phyloP scores from a whole-genome alignment of 2,797 vertebrate species.

The Trematomus bernacchii region DNA sequence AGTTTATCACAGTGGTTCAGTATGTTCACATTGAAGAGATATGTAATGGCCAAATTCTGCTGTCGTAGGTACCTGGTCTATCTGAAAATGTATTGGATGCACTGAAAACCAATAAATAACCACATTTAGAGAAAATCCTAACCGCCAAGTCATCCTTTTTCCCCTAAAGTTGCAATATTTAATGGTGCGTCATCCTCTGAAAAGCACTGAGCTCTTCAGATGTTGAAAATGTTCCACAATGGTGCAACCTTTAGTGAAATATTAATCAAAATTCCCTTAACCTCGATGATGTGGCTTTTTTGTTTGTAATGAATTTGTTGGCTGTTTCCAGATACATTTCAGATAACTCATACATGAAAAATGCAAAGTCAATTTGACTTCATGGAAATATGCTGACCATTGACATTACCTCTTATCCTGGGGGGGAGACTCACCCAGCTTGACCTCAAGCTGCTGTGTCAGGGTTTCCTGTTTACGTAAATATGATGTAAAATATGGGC shows the following conservation, averaged over 20 bases:
- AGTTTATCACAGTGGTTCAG: slow-evolving; percentile 53
- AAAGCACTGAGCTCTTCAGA: not conserved
- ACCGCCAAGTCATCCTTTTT: slow-evolving; percentile 13
- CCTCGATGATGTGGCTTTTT: not conserved
- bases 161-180: not conserved
- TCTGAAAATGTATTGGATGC: slow-evolving; percentile 53
- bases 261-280: not conserved
- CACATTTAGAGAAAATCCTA: slow-evolving; percentile 39
- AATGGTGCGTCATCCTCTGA: slow-evolving; percentile 5
- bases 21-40: slow-evolving; percentile 59
- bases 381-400: slow-evolving; percentile 16
- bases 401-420: not conserved
- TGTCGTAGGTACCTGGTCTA: slow-evolving; percentile 44
- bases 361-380: not conserved
- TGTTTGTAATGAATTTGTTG: slow-evolving; percentile 15
- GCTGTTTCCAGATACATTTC: slow-evolving; percentile 7
- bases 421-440: not conserved
- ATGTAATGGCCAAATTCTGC: slow-evolving; percentile 54
- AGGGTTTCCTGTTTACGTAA: not conserved
- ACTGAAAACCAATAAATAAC: slow-evolving; percentile 58
- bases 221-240: slow-evolving; percentile 33
- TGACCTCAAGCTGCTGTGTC: slow-evolving; percentile 11
- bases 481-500: not conserved
- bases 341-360: not conserved
- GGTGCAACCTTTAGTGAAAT: not conserved